Evolutionary conservation across 2,113 vertebrate genomes (phyloP), one percentile per base, ranked within the genome.

Genomic region (Sceloporus tristichus): DNA sequence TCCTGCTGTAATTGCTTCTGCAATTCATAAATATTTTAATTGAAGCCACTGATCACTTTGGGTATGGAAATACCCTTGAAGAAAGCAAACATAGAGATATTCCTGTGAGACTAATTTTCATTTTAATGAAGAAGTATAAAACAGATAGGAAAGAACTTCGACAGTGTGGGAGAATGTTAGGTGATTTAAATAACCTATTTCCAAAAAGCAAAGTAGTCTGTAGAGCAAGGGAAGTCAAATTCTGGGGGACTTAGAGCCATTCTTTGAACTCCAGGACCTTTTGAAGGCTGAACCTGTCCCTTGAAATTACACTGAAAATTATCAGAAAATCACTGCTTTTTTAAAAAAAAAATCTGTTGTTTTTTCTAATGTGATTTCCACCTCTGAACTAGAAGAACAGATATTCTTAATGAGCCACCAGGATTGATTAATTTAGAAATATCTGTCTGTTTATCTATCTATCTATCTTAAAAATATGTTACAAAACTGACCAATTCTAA

Each of bases 1-100:
- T 38, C 34, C 66, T 84, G 74, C n/a, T 54, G 54, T 62, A 21
- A 27, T 34, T 70, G 34, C 74, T 84, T 59, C 23, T 78, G 9
- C 13, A 21, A 14, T 76, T 25, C 53, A 59, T 62, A 29, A 59
- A 42, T 81, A 73, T 83, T 88, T 83, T 70, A 77, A 88, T 77
- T 88, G 29, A 21, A 70, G 25, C n/a, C 73, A 77, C 23, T 68
- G 23, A 70, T 78, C 80, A 83, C 48, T 83, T 79, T 59, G 75
- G 38, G 23, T 66, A 76, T 82, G 54, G 25, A 76, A 34, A 88
- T 82, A 16, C 29, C n/a, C 18, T 66, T 82, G 54, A 19, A 65
- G 53, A 38, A 18, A 34, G 5, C 59, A 54, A 70, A 25, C 25
- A 54, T 53, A 59, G 13, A 23, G 6, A 34, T 85, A 23, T 65